phyloP scores from a whole-genome alignment of 2,888 invertebrate species.

The Cheiracanthium punctorium region DNA sequence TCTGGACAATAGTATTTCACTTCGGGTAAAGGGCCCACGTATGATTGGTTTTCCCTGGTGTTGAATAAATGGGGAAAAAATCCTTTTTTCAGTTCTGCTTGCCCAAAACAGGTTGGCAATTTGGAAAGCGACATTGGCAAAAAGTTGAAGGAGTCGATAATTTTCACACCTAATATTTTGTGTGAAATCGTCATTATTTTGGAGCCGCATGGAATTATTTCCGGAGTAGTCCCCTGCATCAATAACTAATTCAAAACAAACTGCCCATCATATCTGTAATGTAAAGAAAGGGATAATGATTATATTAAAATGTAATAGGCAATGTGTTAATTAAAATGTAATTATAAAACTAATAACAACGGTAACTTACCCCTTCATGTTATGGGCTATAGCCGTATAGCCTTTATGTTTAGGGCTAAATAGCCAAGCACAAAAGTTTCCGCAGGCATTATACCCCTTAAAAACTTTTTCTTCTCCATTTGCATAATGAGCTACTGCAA shows the following conservation, averaged over 20 bases:
- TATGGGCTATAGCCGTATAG: conserved; percentile 23
- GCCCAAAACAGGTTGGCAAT: conserved; percentile 10
- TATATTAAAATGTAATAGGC: neutral
- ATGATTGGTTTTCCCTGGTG: neutral
- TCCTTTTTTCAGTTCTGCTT: conserved; percentile 16
- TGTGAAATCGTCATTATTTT: neutral
- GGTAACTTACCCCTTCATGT: conserved; percentile 21
- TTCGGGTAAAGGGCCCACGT: neutral
- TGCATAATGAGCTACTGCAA: neutral
- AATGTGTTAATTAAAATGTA: neutral
- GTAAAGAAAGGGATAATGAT: neutral
- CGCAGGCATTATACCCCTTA: neutral
- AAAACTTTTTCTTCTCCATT: neutral
- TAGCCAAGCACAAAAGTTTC: conserved; percentile 3
- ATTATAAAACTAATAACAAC: neutral
- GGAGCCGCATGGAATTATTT: conserved; percentile 19
- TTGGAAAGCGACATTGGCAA: conserved; percentile 22
- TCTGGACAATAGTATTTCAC: conserved; percentile 3
- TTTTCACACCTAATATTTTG: neutral
- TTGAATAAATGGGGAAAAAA: conserved; percentile 42
- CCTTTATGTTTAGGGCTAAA: conserved; percentile 16
- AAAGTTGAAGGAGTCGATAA: conserved; percentile 33
- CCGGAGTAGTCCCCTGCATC: neutral
- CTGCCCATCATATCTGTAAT: conserved; percentile 14
- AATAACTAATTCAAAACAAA: conserved; percentile 21